Base-by-base conservation (phyloP, 2,888 invertebrate genomes). In the Penaeus monodon region DNA sequence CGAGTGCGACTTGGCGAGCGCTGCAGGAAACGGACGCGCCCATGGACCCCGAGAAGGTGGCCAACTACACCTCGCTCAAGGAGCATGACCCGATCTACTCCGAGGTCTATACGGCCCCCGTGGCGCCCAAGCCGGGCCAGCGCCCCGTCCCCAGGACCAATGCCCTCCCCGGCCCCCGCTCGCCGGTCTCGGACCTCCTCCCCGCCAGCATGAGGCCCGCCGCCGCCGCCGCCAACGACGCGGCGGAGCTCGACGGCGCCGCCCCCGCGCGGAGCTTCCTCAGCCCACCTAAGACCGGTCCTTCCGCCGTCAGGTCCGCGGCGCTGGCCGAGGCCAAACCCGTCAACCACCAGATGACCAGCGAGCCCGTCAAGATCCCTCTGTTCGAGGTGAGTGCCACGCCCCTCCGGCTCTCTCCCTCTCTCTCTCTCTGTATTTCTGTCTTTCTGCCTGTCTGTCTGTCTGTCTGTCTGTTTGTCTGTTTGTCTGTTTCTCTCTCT, bases 41-140 rank as follows among this genome's bases (percentile, higher is more conserved):
- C 14, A 49, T 89, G 29, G 88, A 89, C 77, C 88, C 88, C 3
- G 86, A 84, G 68, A 88, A 86, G 79, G 68, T 90, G 17, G 80
- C 79, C 63, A 87, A 84, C 79, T 85, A 79, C 76, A 49, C 81
- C 66, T 79, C 86, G 27, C 65, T 90, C 74, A 90, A 85, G 73
- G 88, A 87, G 70, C 90, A 90, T 66, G 87, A 86, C 80, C 90
- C 90, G 49, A 88, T 90, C 76, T 90, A 87, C 85, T 88, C 90
- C n/a, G 90, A 90, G 65, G 85, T 90, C 29, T 90, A 90, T 76
- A 63, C 84, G 63, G 86, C 88, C 20, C 89, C 88, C 22, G 81
- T 79, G 64, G 84, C 82, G 27, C 87, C 77, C 33, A 81, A 81
- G 57, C 81, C 88, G 64, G 84, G 84, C 38, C 84, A 84, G 73